Conservation (phyloP, 2,888 invertebrate species). For the Cerceris rybyensis region DNA sequence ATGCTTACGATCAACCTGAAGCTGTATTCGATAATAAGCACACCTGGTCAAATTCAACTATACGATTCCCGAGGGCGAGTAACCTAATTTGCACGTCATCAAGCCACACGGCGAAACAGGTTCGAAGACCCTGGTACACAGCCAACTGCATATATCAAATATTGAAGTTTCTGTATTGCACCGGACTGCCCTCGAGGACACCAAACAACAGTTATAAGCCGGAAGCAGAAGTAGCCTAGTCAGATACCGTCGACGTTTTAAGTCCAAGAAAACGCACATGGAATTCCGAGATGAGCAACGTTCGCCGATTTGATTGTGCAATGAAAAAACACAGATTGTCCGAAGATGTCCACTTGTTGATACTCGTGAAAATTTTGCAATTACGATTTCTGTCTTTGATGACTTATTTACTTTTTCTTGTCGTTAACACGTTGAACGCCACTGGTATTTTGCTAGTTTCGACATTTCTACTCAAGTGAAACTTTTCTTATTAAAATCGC, state of each 20-base stretch:
- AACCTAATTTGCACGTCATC: slow-evolving; percentile 70
- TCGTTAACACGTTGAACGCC: too few relatives aligned
- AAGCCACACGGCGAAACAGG: slow-evolving; percentile 59
- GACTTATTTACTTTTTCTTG: too few relatives aligned
- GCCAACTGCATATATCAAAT: slow-evolving; percentile 66
- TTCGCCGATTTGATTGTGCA: neutral
- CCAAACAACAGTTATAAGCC: slow-evolving; percentile 61
- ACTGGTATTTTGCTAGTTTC: too few relatives aligned
- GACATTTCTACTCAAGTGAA: too few relatives aligned
- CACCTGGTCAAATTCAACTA: slow-evolving; percentile 65
- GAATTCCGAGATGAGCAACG: slow-evolving; percentile 1
- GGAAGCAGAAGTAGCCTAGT: slow-evolving; percentile 56
- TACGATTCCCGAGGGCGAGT: slow-evolving; percentile 59
- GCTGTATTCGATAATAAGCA: slow-evolving; percentile 59
- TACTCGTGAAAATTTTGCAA: too few relatives aligned
- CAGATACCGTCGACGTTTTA: slow-evolving; percentile 42
- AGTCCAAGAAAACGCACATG: slow-evolving; percentile 35
- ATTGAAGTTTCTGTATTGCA: slow-evolving; percentile 70
- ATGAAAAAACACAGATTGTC: neutral
- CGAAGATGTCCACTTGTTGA: neutral
- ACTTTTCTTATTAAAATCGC: too few relatives aligned
- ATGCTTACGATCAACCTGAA: slow-evolving; percentile 6
- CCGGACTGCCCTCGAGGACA: slow-evolving; percentile 57
- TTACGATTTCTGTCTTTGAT: too few relatives aligned
- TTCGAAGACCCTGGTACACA: slow-evolving; percentile 51